Evolutionary conservation across 2,113 vertebrate genomes (phyloP).

Genomic region (Hystrix brachyura): DNA sequence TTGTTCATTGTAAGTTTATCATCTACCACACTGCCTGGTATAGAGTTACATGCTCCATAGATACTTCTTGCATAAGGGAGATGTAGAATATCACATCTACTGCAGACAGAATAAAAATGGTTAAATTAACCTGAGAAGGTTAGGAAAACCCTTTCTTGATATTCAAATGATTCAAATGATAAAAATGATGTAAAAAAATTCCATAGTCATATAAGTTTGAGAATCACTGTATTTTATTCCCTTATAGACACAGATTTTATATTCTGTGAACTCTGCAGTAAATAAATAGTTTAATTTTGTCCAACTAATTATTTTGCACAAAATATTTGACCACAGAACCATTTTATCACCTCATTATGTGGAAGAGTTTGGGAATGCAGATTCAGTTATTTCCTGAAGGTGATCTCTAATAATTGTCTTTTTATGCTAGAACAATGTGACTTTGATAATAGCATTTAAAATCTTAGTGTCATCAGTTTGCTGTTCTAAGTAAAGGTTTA

Average conservation of each 20-base stretch:
- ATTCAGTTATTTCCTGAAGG: constrained; percentile 14
- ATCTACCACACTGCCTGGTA: not conserved
- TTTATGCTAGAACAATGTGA: constrained; percentile 26
- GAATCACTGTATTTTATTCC: not conserved
- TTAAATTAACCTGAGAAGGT: not conserved
- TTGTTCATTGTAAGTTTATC: not conserved
- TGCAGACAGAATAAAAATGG: not conserved
- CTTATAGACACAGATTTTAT: not conserved
- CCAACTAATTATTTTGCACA: constrained; percentile 26
- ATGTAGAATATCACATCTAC: not conserved
- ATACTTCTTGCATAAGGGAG: constrained; percentile 10
- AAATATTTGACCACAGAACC: not conserved
- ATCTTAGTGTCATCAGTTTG: constrained; percentile 32
- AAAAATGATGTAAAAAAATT: not conserved
- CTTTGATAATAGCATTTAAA: constrained; percentile 62
- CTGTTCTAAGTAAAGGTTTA: constrained; percentile 51
- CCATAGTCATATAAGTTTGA: not conserved
- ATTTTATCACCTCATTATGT: not conserved
- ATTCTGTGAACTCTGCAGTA: constrained; percentile 1
- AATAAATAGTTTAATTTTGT: constrained; percentile 41
- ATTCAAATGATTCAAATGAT: not conserved
- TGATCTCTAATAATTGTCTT: constrained; percentile 55
- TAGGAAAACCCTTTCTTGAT: not conserved
- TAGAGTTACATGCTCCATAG: not conserved
- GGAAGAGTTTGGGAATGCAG: not conserved